phyloP scores from a whole-genome alignment of 2,888 invertebrate species.

The Leptopilina drosophilae region DNA sequence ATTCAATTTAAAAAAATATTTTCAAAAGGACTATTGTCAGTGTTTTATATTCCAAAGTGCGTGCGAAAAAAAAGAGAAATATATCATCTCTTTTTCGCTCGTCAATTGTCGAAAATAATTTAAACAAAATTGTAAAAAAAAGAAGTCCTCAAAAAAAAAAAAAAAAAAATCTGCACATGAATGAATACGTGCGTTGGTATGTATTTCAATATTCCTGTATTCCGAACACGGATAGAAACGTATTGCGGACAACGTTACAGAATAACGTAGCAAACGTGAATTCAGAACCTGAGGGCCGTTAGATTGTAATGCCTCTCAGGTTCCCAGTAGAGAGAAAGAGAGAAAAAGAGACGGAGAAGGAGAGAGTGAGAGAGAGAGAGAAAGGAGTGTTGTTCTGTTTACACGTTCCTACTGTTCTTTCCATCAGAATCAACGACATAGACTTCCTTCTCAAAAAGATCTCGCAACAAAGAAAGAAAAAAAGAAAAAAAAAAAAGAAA shows the following conservation, averaged over 20 bases:
- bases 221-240: constrained; percentile 46
- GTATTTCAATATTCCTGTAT: constrained; percentile 46
- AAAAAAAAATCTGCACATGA: constrained; percentile 8
- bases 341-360: no score
- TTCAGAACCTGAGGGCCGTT: constrained; percentile 43
- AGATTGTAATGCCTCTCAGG: not conserved
- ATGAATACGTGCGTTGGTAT: constrained; percentile 8
- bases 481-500: no score
- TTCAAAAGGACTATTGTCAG: no score
- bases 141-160: no score
- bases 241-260: constrained; percentile 50
- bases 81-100: no score
- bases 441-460: constrained; percentile 6
- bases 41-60: no score
- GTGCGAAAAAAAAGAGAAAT: no score
- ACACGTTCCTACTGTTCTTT: constrained; percentile 6
- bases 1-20: no score
- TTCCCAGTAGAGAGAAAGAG: not conserved
- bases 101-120: constrained; percentile 7
- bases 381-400: constrained; percentile 9
- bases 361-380: not conserved
- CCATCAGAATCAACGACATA: constrained; percentile 30
- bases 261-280: constrained; percentile 49
- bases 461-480: no score
- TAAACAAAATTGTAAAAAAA: not conserved